Conservation (phyloP, 2,888 invertebrate species). For the Sphaeridia pumilis region DNA sequence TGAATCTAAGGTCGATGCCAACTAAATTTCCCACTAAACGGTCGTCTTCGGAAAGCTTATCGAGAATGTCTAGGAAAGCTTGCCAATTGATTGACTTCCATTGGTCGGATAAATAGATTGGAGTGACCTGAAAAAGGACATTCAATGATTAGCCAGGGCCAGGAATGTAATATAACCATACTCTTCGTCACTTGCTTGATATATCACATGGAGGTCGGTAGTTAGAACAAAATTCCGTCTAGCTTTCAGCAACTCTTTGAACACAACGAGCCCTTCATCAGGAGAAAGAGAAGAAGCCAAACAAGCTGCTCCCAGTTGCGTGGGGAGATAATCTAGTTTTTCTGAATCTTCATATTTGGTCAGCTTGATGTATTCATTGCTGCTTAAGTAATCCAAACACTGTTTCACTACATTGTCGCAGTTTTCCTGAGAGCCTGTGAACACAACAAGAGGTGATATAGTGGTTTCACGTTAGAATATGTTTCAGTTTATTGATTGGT, state of each 20-base stretch:
- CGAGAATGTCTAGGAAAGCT: conserved; percentile 40
- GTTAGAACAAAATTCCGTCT: conserved; percentile 81
- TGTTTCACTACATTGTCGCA: conserved; percentile 43
- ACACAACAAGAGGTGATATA: no score
- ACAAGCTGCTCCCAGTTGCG: conserved; percentile 83
- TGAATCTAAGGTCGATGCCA: conserved; percentile 74
- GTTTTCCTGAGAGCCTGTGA: no score
- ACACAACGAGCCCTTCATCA: conserved; percentile 76
- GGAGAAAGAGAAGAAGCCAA: conserved; percentile 88
- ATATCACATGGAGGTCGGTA: conserved; percentile 88
- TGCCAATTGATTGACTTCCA: conserved; percentile 61
- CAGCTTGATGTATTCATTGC: conserved; percentile 63
- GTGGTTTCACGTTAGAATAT: no score
- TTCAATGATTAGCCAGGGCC: no score
- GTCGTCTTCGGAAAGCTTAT: conserved; percentile 62
- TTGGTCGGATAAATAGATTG: conserved; percentile 73
- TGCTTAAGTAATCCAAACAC: conserved; percentile 56
- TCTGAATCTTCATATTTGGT: conserved; percentile 20
- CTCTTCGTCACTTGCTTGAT: conserved; percentile 67
- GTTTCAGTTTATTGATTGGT: no score
- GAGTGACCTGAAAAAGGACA: conserved; percentile 52
- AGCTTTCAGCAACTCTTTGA: conserved; percentile 80
- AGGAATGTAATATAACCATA: no score
- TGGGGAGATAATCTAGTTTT: conserved; percentile 51
- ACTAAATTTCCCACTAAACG: conserved; percentile 77